These are phyloP conservation scores for Haplochromis vanheusdeni DNA, from an alignment of 2,113 vertebrate genomes.

Conservation along the genomic window DNA sequence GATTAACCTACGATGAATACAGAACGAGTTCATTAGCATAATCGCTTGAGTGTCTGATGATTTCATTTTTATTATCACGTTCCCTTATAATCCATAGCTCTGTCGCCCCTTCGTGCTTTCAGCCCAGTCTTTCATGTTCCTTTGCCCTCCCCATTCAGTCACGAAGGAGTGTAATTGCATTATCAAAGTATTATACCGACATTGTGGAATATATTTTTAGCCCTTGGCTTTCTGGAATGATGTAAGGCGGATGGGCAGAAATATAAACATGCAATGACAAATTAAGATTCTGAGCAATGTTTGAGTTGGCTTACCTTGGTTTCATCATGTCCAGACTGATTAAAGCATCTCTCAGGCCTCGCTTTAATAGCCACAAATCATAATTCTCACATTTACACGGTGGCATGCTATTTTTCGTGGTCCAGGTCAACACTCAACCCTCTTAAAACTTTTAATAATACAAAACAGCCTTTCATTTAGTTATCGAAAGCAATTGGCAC, in stretches of 20 bases:
- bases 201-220: slow-evolving; percentile 52
- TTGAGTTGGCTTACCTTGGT: neutral
- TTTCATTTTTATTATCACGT: slow-evolving; percentile 62
- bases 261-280: slow-evolving; percentile 29
- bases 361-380: neutral
- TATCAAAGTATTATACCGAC: slow-evolving; percentile 47
- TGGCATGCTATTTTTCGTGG: neutral
- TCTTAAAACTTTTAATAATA: slow-evolving; percentile 18
- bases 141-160: slow-evolving; percentile 43
- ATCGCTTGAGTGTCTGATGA: slow-evolving; percentile 58
- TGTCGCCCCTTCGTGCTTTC: neutral
- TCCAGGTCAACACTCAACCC: slow-evolving; percentile 12
- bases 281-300: neutral
- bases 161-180: slow-evolving; percentile 51
- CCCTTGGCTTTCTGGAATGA: slow-evolving; percentile 22
- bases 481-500: slow-evolving; percentile 31
- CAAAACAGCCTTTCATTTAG: slow-evolving; percentile 6
- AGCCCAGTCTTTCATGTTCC: slow-evolving; percentile 50
- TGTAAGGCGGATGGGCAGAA: neutral
- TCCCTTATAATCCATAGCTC: slow-evolving; percentile 52
- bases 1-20: slow-evolving; percentile 58
- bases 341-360: neutral
- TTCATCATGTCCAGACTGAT: slow-evolving; percentile 9
- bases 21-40: slow-evolving; percentile 62
- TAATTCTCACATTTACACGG: neutral